Evolutionary conservation across 2,888 invertebrate species (phyloP), one percentile per base, ranked within the genome.

Genomic region (Synanthedon formicaeformis): DNA sequence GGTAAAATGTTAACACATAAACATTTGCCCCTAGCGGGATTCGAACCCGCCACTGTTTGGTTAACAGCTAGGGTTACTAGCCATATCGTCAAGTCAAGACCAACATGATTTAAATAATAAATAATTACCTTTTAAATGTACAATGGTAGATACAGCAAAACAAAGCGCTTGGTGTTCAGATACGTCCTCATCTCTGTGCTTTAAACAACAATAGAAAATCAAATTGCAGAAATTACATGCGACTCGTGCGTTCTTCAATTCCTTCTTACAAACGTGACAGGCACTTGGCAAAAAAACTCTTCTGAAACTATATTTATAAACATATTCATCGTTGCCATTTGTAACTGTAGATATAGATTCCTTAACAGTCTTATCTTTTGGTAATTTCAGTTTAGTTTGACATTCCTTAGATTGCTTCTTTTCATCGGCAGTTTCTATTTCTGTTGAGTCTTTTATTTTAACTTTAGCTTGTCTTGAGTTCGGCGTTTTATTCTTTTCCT

Each of bases 221-320:
- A 93, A 81, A 55, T 88, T 86, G 59, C 93, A 93, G 51, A 79
- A 83, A 52, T 73, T 71, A 57, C 88, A 85, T 0, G 82, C 70
- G 2, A 85, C 68, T 55, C 81, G 67, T 0, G 61, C 54, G 2
- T 74, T 66, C 48, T 60, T 67, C 55, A 88, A 61, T 40, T 76
- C 73, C 34, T 78, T 81, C 57, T 88, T 87, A 59, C 89, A 89
- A 51, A 86, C 68, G 51, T 88, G 84, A 56, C 93, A 93, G 4
- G 89, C 75, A 56, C 89, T 90, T 48, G 89, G 87, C 40, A 90
- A 75, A 66, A 90, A 92, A 12, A 92, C 90, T 65, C 89, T 89
- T 10, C 92, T 85, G 52, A 92, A 92, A 64, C 88, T 90, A 57
- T 92, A 91, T 57, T 91, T 89, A 62, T 92, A 91, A 51, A 92